A percentile compares a stretch with the other conserved stretches of the same genome.
Evolutionary conservation across 2,113 vertebrate species (phyloP).

Genomic region (Apteryx mantelli): DNA sequence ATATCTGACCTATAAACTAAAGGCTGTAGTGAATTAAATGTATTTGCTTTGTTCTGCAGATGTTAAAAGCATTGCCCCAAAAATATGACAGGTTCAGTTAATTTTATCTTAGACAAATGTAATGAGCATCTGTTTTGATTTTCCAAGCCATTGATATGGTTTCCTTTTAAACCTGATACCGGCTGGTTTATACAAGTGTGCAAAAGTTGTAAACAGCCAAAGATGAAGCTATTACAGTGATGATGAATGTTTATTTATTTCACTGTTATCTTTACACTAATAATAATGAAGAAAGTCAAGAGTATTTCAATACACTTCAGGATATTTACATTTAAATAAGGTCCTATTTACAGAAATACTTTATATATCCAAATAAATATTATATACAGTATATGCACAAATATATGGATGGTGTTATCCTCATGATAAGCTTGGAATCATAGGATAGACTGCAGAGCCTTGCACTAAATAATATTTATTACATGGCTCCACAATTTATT

Average conservation of each 20-base stretch:
- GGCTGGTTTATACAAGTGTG: slow-evolving; percentile 71
- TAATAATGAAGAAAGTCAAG: not conserved
- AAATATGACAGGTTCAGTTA: slow-evolving; percentile 77
- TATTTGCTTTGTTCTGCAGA: slow-evolving; percentile 79
- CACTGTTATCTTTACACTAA: slow-evolving; percentile 27
- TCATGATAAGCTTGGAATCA: not conserved
- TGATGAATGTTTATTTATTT: slow-evolving; percentile 8
- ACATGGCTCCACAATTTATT: slow-evolving; percentile 34
- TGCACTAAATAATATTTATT: slow-evolving; percentile 24
- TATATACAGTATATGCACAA: not conserved
- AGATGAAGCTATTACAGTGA: slow-evolving; percentile 53
- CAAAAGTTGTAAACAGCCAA: slow-evolving; percentile 71
- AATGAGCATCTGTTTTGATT: slow-evolving; percentile 80
- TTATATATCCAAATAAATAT: not conserved
- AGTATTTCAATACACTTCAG: slow-evolving; percentile 14
- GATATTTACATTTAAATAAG: not conserved
- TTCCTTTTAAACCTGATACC: slow-evolving; percentile 78
- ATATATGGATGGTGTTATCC: not conserved
- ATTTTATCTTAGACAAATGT: slow-evolving; percentile 74
- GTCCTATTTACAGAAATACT: not conserved
- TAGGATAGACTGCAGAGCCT: not conserved
- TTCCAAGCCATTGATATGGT: slow-evolving; percentile 69
- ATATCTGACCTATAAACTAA: slow-evolving; percentile 64
- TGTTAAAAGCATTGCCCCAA: slow-evolving; percentile 70
- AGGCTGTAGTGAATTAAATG: slow-evolving; percentile 70